Evolutionary conservation across 2,888 invertebrate genomes (phyloP).

Genomic region (Rosalia funebris): DNA sequence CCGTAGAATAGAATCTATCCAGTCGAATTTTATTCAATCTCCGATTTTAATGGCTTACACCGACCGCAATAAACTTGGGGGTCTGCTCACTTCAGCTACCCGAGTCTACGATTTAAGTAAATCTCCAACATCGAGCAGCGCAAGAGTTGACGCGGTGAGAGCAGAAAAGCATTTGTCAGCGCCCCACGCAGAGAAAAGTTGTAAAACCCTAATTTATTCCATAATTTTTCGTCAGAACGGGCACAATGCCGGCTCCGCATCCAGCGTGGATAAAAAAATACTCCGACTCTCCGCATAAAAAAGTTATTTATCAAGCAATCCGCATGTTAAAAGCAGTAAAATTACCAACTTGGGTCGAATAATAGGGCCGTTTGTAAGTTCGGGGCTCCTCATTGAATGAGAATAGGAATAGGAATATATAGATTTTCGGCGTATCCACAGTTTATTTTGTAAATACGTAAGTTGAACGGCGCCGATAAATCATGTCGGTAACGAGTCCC

Average conservation of each 20-base stretch:
- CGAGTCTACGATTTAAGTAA: background rate
- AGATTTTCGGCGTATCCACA: background rate
- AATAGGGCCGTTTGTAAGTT: background rate
- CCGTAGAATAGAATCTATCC: too few species aligned
- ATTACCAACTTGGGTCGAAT: background rate
- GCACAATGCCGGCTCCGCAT: background rate
- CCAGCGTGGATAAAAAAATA: background rate
- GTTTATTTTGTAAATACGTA: slow-evolving; percentile 2
- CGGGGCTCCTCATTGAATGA: slow-evolving; percentile 7
- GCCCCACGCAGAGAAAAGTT: background rate
- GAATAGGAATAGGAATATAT: background rate
- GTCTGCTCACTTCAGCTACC: background rate
- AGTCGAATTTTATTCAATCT: too few species aligned
- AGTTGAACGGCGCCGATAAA: too few species aligned
- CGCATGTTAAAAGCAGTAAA: background rate
- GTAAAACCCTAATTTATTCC: background rate
- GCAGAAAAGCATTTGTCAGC: background rate
- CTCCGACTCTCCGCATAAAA: background rate
- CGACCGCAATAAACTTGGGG: too few species aligned
- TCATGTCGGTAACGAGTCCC: background rate
- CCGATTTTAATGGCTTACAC: too few species aligned
- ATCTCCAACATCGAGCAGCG: background rate
- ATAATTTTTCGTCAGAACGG: background rate
- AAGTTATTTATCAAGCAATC: background rate
- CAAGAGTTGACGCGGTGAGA: too few species aligned